Base-by-base conservation (phyloP, 1,140 invertebrate species). In the Rhyzopertha dominica region DNA sequence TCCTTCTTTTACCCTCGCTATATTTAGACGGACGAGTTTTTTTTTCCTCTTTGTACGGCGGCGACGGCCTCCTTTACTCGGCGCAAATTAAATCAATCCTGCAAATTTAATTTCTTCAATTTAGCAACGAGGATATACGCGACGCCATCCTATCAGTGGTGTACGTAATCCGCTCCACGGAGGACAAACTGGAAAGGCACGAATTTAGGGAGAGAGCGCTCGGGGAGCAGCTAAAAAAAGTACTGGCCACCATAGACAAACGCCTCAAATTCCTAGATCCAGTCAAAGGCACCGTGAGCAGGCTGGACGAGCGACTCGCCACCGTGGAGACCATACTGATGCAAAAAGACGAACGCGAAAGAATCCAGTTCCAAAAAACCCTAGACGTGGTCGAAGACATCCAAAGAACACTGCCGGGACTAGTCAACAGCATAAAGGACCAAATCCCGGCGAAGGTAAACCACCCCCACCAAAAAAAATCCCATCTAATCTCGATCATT, bases 161-260 rank as follows among this genome's bases (percentile, higher is more conserved):
- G 30, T 81, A 87, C 62, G 82, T 87, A 65, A 81, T 89, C 66
- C 74, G 85, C 16, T 77, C 79, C 16, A 80, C 84, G 43, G 85
- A 85, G 30, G 84, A 85, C 56, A 91, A 91, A 67, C 63, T 93
- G 46, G 87, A 90, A 57, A 69, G 88, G 17, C 89, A 93, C 63
- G 89, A 93, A 63, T 79, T 76, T 41, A 70, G 89, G 10, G 87
- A 90, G 61, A 77, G 83, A 26, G 81, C 84, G 5, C 65, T 88
- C 1, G 87, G 84, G 1, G 87, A 90, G 39, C 76, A 85, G 41
- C 55, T 89, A 4, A 90, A 88, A 67, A 85, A 83, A 63, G 78
- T 78, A 1, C 63, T 92, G 22, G 61, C 70, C 0, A 62, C 74
- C 0, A 63, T 91, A n/a, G 85, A 87, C 29, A 87, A 85, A 59